phyloP scores from a whole-genome alignment of 2,888 invertebrate genomes.

The Noctua comes region DNA sequence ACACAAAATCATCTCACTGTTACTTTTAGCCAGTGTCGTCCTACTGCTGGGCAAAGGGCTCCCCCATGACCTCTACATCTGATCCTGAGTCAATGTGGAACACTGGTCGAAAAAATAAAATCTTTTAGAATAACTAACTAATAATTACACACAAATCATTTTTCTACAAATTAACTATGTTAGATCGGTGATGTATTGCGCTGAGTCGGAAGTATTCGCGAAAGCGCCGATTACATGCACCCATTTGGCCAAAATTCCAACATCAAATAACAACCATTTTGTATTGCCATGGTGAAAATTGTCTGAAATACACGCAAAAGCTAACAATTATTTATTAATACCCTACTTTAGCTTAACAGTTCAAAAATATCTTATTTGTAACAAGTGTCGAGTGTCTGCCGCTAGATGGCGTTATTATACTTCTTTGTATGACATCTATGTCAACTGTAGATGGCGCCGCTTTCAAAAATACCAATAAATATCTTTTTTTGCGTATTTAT shows the following conservation, averaged over 20 bases:
- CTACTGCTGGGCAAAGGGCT: too few species aligned
- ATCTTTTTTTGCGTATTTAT: not conserved
- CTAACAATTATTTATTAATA: not conserved
- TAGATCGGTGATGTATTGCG: too few species aligned
- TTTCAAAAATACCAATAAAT: not conserved
- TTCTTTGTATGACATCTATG: not conserved
- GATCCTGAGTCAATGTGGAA: too few species aligned
- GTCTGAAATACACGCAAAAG: not conserved
- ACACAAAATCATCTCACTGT: too few species aligned
- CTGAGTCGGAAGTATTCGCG: too few species aligned
- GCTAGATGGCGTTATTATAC: conserved; percentile 24
- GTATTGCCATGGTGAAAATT: not conserved
- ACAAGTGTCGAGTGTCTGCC: not conserved
- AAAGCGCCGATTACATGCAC: too few species aligned
- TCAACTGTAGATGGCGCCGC: not conserved
- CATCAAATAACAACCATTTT: not conserved
- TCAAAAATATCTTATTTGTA: not conserved
- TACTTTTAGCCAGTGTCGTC: too few species aligned
- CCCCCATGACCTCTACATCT: too few species aligned
- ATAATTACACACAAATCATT: too few species aligned
- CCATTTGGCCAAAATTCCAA: not conserved
- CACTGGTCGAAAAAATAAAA: too few species aligned
- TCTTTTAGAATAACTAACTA: too few species aligned
- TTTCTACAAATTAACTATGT: too few species aligned
- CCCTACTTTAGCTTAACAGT: not conserved